A percentile compares a stretch with the other conserved stretches of the same genome.
Conservation (phyloP, 1,140 invertebrate genomes). For the Vanessa atalanta region DNA sequence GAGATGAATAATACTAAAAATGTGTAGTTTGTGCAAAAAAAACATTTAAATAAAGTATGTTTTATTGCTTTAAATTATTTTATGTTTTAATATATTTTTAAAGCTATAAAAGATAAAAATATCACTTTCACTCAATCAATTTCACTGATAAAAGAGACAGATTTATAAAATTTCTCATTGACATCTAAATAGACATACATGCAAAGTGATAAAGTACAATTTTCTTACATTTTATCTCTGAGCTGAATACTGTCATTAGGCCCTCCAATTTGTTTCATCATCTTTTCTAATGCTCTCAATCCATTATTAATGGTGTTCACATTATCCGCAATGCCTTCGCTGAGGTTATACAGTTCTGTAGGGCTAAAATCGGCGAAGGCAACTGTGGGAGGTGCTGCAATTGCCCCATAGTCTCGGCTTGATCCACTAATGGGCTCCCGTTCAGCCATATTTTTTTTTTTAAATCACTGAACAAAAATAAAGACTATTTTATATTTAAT, state of each 20-base stretch:
- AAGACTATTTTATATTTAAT: background rate
- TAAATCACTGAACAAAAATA: conserved; percentile 7
- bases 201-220: background rate
- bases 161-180: too few relatives aligned
- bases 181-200: too few relatives aligned
- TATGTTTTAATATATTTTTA: too few relatives aligned
- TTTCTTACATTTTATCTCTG: conserved; percentile 66
- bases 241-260: conserved; percentile 83
- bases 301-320: conserved; percentile 88
- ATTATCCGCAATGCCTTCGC: conserved; percentile 89
- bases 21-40: too few relatives aligned
- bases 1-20: too few relatives aligned
- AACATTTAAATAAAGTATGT: too few relatives aligned
- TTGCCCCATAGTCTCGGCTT: conserved; percentile 80
- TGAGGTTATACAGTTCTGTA: conserved; percentile 87
- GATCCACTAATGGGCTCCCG: conserved; percentile 66
- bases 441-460: conserved; percentile 65
- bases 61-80: too few relatives aligned
- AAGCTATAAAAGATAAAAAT: too few relatives aligned
- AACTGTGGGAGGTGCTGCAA: conserved; percentile 82
- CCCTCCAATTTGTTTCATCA: conserved; percentile 88
- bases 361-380: conserved; percentile 85
- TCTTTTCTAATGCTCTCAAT: conserved; percentile 86
- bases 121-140: too few relatives aligned
- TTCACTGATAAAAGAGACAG: too few relatives aligned